These are phyloP conservation scores for Atrichornis clamosus DNA, from an alignment of 2,113 vertebrate genomes.

Conservation along the genomic window DNA sequence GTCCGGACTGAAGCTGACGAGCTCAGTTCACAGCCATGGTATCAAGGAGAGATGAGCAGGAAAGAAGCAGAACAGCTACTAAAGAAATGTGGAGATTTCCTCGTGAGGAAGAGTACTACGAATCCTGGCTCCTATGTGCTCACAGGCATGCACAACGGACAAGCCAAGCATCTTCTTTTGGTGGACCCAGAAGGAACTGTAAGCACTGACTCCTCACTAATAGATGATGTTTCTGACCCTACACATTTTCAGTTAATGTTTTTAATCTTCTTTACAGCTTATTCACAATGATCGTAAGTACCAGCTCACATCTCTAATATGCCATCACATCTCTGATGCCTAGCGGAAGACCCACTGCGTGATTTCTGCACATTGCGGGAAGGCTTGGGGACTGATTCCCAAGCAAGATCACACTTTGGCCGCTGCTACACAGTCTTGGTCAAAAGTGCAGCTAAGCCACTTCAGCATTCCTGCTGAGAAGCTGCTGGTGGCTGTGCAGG, in stretches of 20 bases:
- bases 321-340: background rate
- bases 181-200: conserved; percentile 97
- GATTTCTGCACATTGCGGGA: background rate
- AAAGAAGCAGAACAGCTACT: conserved; percentile 91
- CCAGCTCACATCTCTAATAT: background rate
- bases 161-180: conserved; percentile 92
- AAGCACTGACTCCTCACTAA: conserved; percentile 45
- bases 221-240: background rate
- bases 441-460: background rate
- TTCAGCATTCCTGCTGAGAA: background rate
- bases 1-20: conserved; percentile 78
- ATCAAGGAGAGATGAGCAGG: conserved; percentile 93
- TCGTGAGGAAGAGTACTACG: conserved; percentile 93
- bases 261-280: background rate
- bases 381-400: background rate
- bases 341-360: background rate
- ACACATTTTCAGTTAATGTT: background rate
- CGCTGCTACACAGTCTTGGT: background rate
- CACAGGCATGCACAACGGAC: conserved; percentile 92
- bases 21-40: conserved; percentile 86
- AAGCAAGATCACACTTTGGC: background rate
- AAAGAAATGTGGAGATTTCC: conserved; percentile 89
- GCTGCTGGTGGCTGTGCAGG: background rate
- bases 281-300: background rate
- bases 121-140: conserved; percentile 94